Conservation (phyloP, 2,888 invertebrate species). For the Cancer borealis region DNA sequence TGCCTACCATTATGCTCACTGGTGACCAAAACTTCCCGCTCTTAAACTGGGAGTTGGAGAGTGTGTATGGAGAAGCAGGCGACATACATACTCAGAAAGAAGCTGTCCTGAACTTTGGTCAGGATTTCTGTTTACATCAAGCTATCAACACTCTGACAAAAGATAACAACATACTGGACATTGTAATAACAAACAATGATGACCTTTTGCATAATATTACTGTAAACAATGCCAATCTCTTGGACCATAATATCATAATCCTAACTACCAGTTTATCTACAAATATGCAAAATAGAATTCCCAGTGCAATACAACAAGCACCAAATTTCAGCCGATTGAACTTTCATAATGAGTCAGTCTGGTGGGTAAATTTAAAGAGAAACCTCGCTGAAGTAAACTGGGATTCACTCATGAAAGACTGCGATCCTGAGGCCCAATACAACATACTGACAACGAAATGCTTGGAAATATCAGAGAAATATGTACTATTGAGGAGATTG, state of each 20-base stretch:
- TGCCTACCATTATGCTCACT: slow-evolving; percentile 51
- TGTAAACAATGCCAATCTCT: not conserved
- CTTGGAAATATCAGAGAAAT: slow-evolving; percentile 34
- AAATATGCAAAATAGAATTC: not conserved
- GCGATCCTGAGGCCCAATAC: not conserved
- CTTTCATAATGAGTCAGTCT: slow-evolving; percentile 36
- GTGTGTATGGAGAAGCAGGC: slow-evolving; percentile 17
- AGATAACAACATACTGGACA: not conserved
- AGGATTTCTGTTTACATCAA: slow-evolving; percentile 30
- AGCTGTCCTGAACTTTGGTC: not conserved
- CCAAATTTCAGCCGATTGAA: slow-evolving; percentile 32
- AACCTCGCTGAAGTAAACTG: not conserved
- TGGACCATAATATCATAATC: slow-evolving; percentile 47
- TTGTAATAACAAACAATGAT: slow-evolving; percentile 35
- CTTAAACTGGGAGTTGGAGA: slow-evolving; percentile 40
- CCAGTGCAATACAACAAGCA: slow-evolving; percentile 16
- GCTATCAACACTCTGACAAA: slow-evolving; percentile 39
- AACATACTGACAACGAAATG: slow-evolving; percentile 23
- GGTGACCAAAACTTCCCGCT: slow-evolving; percentile 42
- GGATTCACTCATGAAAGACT: slow-evolving; percentile 15
- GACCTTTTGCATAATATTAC: slow-evolving; percentile 18
- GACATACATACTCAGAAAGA: slow-evolving; percentile 41
- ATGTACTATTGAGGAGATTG: not conserved
- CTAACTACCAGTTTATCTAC: slow-evolving; percentile 36
- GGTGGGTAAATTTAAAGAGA: slow-evolving; percentile 7